Percentiles rank a stretch among this genome's conserved stretches.
phyloP scores from a whole-genome alignment of 1,140 invertebrate species.

The Euwallacea similis region DNA sequence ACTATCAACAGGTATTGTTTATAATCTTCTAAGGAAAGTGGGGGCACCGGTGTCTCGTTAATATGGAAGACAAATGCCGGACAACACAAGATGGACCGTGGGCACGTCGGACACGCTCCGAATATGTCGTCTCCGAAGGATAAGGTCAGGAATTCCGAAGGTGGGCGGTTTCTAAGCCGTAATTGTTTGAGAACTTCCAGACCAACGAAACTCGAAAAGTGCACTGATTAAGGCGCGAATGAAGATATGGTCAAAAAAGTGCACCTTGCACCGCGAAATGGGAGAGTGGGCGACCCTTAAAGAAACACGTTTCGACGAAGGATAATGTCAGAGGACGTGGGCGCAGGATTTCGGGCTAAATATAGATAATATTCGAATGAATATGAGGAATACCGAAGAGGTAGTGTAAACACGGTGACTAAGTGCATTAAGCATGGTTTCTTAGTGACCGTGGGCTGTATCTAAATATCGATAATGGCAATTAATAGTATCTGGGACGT shows the following conservation, averaged over 20 bases:
- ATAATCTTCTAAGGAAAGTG: conserved; percentile 10
- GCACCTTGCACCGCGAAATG: neutral
- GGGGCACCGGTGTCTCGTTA: conserved; percentile 9
- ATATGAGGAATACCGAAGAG: neutral
- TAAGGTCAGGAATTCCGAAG: conserved; percentile 14
- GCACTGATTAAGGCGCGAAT: too few relatives aligned
- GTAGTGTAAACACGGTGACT: conserved; percentile 1
- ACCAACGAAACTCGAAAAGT: too few relatives aligned
- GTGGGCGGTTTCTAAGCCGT: conserved; percentile 2
- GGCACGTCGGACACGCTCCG: conserved; percentile 14
- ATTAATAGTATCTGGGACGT: too few relatives aligned
- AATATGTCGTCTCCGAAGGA: conserved; percentile 17
- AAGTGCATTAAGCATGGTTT: neutral
- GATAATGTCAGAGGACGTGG: conserved; percentile 11
- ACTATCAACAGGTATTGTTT: neutral
- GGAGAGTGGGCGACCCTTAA: neutral
- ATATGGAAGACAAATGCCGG: conserved; percentile 2
- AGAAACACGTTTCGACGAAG: neutral
- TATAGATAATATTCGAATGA: conserved; percentile 8
- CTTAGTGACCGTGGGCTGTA: too few relatives aligned
- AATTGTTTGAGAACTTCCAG: neutral
- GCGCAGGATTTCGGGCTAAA: conserved; percentile 7
- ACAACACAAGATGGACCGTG: conserved; percentile 19
- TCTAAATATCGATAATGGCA: too few relatives aligned
- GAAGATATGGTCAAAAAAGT: too few relatives aligned